These are phyloP conservation scores for Philotrypesis tridentata DNA, from an alignment of 1,140 invertebrate genomes.

Conservation along the genomic window DNA sequence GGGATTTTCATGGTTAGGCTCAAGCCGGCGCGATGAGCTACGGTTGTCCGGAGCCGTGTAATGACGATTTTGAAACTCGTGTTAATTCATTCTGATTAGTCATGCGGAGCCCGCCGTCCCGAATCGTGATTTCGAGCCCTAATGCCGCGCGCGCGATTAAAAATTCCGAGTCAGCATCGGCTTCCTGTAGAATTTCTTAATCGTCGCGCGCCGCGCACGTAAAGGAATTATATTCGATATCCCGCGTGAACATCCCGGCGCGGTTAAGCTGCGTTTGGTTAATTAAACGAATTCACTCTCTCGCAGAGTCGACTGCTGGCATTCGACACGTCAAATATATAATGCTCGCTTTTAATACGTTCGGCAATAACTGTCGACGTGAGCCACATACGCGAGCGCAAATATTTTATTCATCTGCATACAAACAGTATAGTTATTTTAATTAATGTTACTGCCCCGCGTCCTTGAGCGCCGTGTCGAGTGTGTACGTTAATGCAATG, in stretches of 20 bases:
- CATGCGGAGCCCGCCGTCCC: conserved; percentile 26
- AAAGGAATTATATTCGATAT: conserved; percentile 13
- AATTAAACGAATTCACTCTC: background rate
- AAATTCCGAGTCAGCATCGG: conserved; percentile 18
- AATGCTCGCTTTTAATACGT: background rate
- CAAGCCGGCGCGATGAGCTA: too few species aligned
- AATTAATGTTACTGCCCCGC: background rate
- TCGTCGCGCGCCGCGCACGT: too few species aligned
- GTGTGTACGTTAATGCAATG: background rate
- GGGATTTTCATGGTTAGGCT: too few species aligned
- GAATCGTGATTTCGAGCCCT: conserved; percentile 32
- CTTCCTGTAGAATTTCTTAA: conserved; percentile 38
- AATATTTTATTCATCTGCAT: background rate
- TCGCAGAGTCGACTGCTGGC: too few species aligned
- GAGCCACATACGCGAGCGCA: background rate
- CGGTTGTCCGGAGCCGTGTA: conserved; percentile 13
- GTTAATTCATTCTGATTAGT: conserved; percentile 41
- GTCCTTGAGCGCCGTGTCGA: background rate
- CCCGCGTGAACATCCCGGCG: conserved; percentile 2
- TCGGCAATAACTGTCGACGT: background rate
- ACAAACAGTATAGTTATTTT: background rate
- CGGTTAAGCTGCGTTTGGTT: background rate
- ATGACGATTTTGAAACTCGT: conserved; percentile 37
- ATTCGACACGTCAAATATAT: conserved; percentile 6
- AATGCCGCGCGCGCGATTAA: conserved; percentile 39